phyloP scores from a whole-genome alignment of 2,888 invertebrate genomes.

The Caenorhabditis sp. region DNA sequence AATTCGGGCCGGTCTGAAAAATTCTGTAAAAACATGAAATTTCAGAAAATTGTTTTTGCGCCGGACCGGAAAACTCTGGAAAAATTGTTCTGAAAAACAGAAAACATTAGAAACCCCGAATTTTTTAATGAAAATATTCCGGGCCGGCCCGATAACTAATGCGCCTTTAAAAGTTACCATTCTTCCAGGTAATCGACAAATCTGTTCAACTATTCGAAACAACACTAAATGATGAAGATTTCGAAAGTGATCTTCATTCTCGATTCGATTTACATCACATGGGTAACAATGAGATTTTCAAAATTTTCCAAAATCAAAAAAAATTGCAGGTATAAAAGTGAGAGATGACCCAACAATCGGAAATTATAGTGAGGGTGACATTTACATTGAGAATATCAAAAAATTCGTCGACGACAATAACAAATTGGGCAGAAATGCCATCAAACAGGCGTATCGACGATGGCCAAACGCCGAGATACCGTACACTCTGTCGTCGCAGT shows the following conservation, averaged over 20 bases:
- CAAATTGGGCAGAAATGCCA: constrained; percentile 63
- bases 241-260: constrained; percentile 28
- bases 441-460: constrained; percentile 61
- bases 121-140: background rate
- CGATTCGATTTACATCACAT: constrained; percentile 16
- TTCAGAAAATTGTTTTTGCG: too few relatives aligned
- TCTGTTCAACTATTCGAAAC: constrained; percentile 31
- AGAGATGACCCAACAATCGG: constrained; percentile 65
- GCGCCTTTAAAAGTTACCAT: too few relatives aligned
- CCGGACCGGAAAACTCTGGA: too few relatives aligned
- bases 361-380: constrained; percentile 65
- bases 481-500: constrained; percentile 67
- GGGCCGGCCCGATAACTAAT: too few relatives aligned
- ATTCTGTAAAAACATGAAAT: too few relatives aligned
- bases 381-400: constrained; percentile 47
- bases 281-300: background rate
- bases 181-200: constrained; percentile 41
- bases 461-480: constrained; percentile 70
- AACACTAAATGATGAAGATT: constrained; percentile 45
- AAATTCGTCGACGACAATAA: constrained; percentile 59
- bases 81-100: too few relatives aligned
- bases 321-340: constrained; percentile 58
- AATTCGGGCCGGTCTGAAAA: too few relatives aligned
- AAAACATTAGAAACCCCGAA: background rate
- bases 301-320: too few relatives aligned